These are phyloP conservation scores for Drosophila bocqueti DNA, from an alignment of 1,140 invertebrate species.

Conservation along the genomic window DNA sequence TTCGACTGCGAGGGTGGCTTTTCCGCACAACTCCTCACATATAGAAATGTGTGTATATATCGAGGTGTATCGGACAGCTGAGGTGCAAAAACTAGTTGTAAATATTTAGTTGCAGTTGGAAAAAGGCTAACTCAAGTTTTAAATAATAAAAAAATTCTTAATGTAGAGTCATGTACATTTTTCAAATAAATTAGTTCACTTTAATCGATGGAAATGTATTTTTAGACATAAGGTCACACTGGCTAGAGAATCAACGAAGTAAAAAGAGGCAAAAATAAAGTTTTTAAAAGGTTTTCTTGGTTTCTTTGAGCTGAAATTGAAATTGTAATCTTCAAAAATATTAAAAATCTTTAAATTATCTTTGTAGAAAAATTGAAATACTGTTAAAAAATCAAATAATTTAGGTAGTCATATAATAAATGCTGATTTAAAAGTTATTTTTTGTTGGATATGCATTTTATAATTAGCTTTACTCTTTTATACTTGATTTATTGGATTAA, in stretches of 20 bases:
- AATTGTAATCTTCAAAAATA: background rate
- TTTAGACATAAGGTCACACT: background rate
- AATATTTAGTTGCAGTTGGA: background rate
- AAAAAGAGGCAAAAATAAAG: background rate
- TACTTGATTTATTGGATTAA: background rate
- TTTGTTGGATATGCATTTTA: too few species aligned
- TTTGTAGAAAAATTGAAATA: too few species aligned
- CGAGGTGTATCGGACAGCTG: slow-evolving; percentile 5
- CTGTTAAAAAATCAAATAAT: too few species aligned
- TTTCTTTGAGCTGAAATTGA: background rate
- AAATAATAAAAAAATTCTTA: background rate
- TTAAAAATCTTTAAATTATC: background rate
- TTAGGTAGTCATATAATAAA: too few species aligned
- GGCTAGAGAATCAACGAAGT: background rate
- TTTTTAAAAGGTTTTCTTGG: background rate
- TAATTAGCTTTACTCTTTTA: background rate
- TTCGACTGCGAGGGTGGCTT: slow-evolving; percentile 32
- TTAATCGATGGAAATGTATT: too few species aligned
- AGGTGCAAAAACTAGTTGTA: background rate
- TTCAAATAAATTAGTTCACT: too few species aligned
- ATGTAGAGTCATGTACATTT: too few species aligned
- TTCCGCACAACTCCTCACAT: slow-evolving; percentile 15
- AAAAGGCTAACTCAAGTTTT: background rate
- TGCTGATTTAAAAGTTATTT: too few species aligned
- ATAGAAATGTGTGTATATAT: slow-evolving; percentile 18